A percentile compares a stretch with the other conserved stretches of the same genome.
phyloP scores from a whole-genome alignment of 2,797 vertebrate genomes.

The Ciconia nigra region DNA sequence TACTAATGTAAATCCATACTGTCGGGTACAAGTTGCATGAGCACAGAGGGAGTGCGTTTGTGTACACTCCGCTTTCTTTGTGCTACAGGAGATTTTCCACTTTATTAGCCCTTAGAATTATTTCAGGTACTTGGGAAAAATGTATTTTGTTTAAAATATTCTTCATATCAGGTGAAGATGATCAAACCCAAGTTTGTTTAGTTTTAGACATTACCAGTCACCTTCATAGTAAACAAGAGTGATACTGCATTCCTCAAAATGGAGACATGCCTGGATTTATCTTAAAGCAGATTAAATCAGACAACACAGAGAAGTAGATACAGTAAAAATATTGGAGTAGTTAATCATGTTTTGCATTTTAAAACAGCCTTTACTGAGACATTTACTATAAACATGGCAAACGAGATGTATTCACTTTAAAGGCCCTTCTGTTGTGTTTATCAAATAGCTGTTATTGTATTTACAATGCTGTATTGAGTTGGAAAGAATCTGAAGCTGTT shows the following conservation, averaged over 20 bases:
- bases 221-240: neutral
- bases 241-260: neutral
- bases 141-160: neutral
- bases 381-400: constrained; percentile 67
- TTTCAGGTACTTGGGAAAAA: neutral
- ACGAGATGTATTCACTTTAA: constrained; percentile 56
- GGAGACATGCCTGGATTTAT: neutral
- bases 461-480: constrained; percentile 73
- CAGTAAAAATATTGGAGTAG: neutral
- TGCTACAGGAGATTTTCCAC: neutral
- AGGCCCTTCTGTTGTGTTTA: constrained; percentile 72
- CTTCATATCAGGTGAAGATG: neutral
- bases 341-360: constrained; percentile 33
- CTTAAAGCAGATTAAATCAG: neutral
- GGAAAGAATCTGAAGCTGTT: constrained; percentile 48
- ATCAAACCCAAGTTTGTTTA: neutral
- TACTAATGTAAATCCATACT: neutral
- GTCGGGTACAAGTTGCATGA: neutral
- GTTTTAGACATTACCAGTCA: neutral
- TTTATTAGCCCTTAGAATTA: neutral
- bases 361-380: neutral
- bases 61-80: neutral
- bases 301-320: neutral
- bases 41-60: neutral
- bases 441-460: constrained; percentile 64